Percentiles rank a stretch among this genome's conserved stretches.
phyloP scores from a whole-genome alignment of 2,888 invertebrate species.

The Nomada lathburiana region DNA sequence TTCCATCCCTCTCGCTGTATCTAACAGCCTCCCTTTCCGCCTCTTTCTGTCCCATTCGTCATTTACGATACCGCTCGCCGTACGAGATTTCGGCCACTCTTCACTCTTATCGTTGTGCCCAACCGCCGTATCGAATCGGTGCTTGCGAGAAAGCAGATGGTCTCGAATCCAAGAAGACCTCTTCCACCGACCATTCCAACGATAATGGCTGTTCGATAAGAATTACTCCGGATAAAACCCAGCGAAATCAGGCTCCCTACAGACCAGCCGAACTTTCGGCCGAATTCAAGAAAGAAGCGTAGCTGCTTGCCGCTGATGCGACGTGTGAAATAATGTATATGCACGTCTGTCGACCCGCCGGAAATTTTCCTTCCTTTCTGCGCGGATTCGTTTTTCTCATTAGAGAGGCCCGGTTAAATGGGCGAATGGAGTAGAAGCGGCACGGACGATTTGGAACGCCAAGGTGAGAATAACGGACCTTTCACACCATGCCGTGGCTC shows the following conservation, averaged over 20 bases:
- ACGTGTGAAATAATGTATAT: conserved; percentile 33
- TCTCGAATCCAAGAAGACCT: conserved; percentile 42
- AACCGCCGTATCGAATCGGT: conserved; percentile 54
- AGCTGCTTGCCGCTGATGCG: background rate
- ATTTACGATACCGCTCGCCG: conserved; percentile 22
- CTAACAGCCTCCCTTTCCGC: background rate
- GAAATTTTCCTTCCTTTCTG: conserved; percentile 31
- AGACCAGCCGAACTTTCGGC: conserved; percentile 1
- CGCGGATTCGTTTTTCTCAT: conserved; percentile 36
- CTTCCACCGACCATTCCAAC: conserved; percentile 2
- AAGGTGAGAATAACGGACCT: conserved; percentile 68
- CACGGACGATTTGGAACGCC: conserved; percentile 46
- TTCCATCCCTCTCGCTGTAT: conserved; percentile 9
- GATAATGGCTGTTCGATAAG: conserved; percentile 60
- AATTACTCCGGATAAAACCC: conserved; percentile 49
- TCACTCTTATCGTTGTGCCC: conserved; percentile 53
- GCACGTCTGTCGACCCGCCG: conserved; percentile 23
- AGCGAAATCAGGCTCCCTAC: conserved; percentile 24
- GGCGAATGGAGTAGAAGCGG: conserved; percentile 15
- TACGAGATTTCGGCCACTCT: conserved; percentile 21
- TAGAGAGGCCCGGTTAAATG: conserved; percentile 42
- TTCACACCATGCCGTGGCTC: conserved; percentile 54
- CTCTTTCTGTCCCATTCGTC: conserved; percentile 1
- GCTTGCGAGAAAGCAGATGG: conserved; percentile 27
- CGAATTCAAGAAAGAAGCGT: conserved; percentile 28